Conservation (phyloP, 2,113 vertebrate species). For the Myotis yumanensis region DNA sequence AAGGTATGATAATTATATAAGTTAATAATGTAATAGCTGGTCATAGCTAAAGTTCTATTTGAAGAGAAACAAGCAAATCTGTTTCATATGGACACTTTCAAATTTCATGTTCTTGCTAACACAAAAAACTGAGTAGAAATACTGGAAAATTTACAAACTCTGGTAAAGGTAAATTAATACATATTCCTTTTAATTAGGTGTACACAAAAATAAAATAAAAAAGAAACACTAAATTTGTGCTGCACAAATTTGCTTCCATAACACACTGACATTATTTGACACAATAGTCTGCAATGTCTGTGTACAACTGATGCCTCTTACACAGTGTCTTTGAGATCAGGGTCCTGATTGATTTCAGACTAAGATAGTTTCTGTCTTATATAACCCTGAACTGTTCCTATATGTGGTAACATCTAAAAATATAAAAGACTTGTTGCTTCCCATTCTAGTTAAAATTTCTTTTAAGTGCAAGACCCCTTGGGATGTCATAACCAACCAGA, state of each 20-base stretch:
- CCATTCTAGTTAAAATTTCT: slow-evolving; percentile 16
- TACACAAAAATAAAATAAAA: background rate
- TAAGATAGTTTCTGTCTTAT: background rate
- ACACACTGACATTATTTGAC: background rate
- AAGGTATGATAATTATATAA: background rate
- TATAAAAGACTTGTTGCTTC: slow-evolving; percentile 31
- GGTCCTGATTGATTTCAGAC: background rate
- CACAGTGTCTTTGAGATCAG: background rate
- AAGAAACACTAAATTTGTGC: background rate
- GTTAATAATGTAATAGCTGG: background rate
- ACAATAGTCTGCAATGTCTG: background rate
- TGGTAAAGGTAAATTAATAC: slow-evolving; percentile 63
- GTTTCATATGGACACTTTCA: background rate
- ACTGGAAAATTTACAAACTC: slow-evolving; percentile 52
- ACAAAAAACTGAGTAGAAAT: slow-evolving; percentile 37
- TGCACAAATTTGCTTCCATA: background rate
- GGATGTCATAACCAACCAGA: background rate
- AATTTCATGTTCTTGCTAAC: slow-evolving; percentile 28
- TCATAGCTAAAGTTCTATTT: background rate
- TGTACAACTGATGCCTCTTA: background rate
- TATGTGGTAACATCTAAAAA: background rate
- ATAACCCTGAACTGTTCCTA: background rate
- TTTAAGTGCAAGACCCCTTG: background rate
- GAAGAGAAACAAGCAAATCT: background rate
- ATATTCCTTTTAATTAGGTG: slow-evolving; percentile 45